Base-by-base conservation (phyloP, 2,888 invertebrate genomes). In the Caenorhabditis sp. region DNA sequence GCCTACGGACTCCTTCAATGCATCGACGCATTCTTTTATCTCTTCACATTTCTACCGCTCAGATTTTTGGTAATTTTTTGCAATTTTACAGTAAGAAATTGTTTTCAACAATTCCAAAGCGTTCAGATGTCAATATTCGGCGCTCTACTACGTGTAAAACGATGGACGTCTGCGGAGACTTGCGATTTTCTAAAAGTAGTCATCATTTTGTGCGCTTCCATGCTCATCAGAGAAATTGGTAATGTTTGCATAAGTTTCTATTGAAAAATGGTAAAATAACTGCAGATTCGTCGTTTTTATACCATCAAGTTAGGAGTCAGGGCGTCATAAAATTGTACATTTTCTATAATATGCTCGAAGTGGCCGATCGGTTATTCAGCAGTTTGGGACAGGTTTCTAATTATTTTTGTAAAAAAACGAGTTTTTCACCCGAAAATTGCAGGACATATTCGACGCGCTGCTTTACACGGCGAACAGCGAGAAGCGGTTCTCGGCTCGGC, bases 321-420 rank as follows among this genome's bases (percentile, higher is more conserved):
- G 96, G 97, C 82, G 96, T 98, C 78, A 98, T 99, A 90, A 99
- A 99, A 89, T 91, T 99, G 82, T 99, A 99, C 89, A 96, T 99
- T 89, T 97, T 99, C 91, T 99, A 95, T 90, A 99, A 99, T 90
- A 99, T 99, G 96, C 91, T 99, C 73, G 99, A 99, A 91, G 91
- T 92, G 58, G 96, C 95, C 13, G 99, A 99, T 91, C 92, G 96
- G 79, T 91, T 99, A 81, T 94, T 98, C 89, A 96, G 96, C 68
- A 95, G 95, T 32, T 95, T 96, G 91, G 89, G 89, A 46, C 89
- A 88, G 82, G 88, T 87, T 43, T 6, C 9, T 20, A n/a, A 8
- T 27, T n/a, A n/a, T n/a, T n/a, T n/a, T n/a, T n/a, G n/a, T n/a
- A n/a, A n/a, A n/a, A n/a, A n/a, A n/a, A n/a, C n/a, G n/a, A n/a